Base-by-base conservation (phyloP, 1,140 invertebrate genomes). In the Caenorhabditis tropicalis region DNA sequence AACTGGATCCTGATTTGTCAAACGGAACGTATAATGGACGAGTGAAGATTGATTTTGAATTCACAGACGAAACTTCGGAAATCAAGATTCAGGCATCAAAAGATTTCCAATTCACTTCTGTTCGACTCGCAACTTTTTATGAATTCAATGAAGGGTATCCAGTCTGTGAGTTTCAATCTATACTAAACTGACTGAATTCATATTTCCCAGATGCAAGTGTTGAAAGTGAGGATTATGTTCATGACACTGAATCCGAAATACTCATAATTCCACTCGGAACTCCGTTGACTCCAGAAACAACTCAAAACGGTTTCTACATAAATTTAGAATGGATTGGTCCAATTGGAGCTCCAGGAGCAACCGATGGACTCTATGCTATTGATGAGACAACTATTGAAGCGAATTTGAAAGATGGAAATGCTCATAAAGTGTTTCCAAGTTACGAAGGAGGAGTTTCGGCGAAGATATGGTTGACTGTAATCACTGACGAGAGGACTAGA, bases 31-130 rank as follows among this genome's bases (percentile, higher is more conserved):
- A 74, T n/a, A 39, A 15, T n/a, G 65, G 65, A 24, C n/a, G 65
- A 74, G 65, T 74, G 0, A 74, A 74, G n/a, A 74, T 74, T 24
- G 65, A 74, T 24, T 74, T 43, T n/a, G 65, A 74, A n/a, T 74
- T 74, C 36, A 21, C 36, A 1, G 65, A 24, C 24, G 65, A 74
- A 24, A 74, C 65, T 1, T 9, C 21, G 19, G 65, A 74, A n/a
- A 74, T 43, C 65, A 74, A 74, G n/a, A 43, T 74, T 24, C 65
- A 74, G 12, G 36, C 65, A 27, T 74, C 65, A 0, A 39, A 36
- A 27, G 65, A 74, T 74, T 74, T 74, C 15, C 65, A 74, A n/a
- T 74, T 19, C 19, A 74, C 65, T 24, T 74, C 65, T 24, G 65
- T 74, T 2, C n/a, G 65, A 74, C 15, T 74, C 6, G 65, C 65